phyloP scores from a whole-genome alignment of 2,888 invertebrate genomes.

The Yponomeuta sedellus region DNA sequence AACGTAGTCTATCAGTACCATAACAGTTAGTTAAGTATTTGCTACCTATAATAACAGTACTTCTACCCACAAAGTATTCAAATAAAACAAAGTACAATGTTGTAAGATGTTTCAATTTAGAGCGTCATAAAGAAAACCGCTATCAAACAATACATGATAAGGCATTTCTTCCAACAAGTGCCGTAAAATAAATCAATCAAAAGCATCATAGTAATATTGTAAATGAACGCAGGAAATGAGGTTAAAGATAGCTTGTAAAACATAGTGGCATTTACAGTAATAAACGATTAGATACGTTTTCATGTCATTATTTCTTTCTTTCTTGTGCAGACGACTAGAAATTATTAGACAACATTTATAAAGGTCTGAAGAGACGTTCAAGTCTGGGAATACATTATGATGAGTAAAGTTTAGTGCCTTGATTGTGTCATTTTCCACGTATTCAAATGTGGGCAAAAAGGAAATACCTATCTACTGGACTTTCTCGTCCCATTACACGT shows the following conservation, averaged over 20 bases:
- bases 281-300: background rate
- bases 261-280: background rate
- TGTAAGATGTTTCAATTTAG: background rate
- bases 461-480: too few relatives aligned
- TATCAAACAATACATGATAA: conserved; percentile 2
- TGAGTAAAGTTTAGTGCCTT: too few relatives aligned
- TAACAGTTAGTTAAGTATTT: background rate
- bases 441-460: too few relatives aligned
- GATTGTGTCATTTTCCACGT: too few relatives aligned
- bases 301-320: too few relatives aligned
- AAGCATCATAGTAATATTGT: background rate
- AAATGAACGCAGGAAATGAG: background rate
- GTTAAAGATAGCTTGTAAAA: conserved; percentile 1
- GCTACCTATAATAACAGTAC: too few relatives aligned
- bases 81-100: background rate
- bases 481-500: too few relatives aligned
- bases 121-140: conserved; percentile 2
- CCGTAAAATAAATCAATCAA: conserved; percentile 32
- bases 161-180: background rate
- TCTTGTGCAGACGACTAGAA: too few relatives aligned
- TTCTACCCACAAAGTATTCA: too few relatives aligned
- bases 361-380: too few relatives aligned
- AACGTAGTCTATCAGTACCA: background rate
- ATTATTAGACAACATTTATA: too few relatives aligned
- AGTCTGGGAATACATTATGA: too few relatives aligned